These are phyloP conservation scores for Trinorchestia longiramus DNA, from an alignment of 1,140 invertebrate genomes.

Conservation along the genomic window DNA sequence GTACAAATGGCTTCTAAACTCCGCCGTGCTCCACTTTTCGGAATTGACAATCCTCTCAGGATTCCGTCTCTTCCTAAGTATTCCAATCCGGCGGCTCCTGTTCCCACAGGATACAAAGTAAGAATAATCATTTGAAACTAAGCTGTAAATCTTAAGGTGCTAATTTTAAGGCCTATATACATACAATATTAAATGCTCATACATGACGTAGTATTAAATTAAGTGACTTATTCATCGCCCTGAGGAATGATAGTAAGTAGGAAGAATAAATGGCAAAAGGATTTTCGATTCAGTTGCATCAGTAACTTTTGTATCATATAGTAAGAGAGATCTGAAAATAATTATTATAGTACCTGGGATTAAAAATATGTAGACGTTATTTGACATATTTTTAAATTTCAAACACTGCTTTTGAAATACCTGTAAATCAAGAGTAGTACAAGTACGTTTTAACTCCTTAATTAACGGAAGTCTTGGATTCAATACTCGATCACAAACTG, in stretches of 20 bases:
- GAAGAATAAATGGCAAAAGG: not conserved
- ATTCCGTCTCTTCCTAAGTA: slow-evolving; percentile 67
- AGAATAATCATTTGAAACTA: not conserved
- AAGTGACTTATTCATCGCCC: not conserved
- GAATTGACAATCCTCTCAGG: slow-evolving; percentile 67
- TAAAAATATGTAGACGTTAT: not conserved
- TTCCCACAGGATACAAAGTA: slow-evolving; percentile 11
- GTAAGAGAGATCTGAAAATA: not conserved
- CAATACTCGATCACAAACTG: not conserved
- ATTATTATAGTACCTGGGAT: not conserved
- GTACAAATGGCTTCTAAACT: slow-evolving; percentile 70
- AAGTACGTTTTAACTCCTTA: too few relatives aligned
- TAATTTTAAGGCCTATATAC: not conserved
- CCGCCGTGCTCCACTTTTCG: slow-evolving; percentile 70
- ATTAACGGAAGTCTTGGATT: not conserved
- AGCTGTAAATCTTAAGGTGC: not conserved
- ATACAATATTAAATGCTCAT: not conserved
- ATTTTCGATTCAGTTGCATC: not conserved
- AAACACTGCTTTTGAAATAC: not conserved
- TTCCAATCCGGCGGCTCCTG: slow-evolving; percentile 55
- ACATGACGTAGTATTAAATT: not conserved
- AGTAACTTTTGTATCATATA: not conserved
- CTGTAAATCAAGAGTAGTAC: not conserved
- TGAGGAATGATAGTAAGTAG: not conserved
- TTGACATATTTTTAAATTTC: not conserved